phyloP scores from a whole-genome alignment of 1,140 invertebrate species.

The Lycorma delicatula region DNA sequence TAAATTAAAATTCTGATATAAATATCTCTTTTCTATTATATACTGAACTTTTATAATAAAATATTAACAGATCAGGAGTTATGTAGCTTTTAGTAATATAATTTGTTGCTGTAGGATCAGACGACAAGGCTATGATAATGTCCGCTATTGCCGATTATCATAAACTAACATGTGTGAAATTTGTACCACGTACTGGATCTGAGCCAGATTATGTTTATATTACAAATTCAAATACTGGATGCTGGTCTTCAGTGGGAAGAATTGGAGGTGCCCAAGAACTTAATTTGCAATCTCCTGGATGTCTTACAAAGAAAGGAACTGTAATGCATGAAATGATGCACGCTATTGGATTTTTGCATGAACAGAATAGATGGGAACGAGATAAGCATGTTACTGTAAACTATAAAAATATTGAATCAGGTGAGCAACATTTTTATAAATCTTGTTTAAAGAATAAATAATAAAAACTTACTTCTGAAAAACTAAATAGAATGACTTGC shows the following conservation, averaged over 20 bases:
- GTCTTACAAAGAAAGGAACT: constrained; percentile 60
- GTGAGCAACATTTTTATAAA: too few relatives aligned
- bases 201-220: constrained; percentile 61
- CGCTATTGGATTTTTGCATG: constrained; percentile 75
- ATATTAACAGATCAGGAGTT: not conserved
- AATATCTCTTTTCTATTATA: too few relatives aligned
- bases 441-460: too few relatives aligned
- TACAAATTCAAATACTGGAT: constrained; percentile 57
- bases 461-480: too few relatives aligned
- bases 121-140: constrained; percentile 45
- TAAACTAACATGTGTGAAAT: constrained; percentile 62
- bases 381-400: constrained; percentile 63
- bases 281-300: constrained; percentile 64
- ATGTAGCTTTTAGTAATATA: not conserved
- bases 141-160: constrained; percentile 58
- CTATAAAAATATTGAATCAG: constrained; percentile 61
- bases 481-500: too few relatives aligned
- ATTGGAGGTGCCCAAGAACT: constrained; percentile 49
- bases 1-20: too few relatives aligned
- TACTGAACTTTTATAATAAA: not conserved
- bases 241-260: constrained; percentile 52
- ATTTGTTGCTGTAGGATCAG: constrained; percentile 32
- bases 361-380: constrained; percentile 72
- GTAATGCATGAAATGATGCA: constrained; percentile 82
- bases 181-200: constrained; percentile 45